These are phyloP conservation scores for Tyto alba DNA, from an alignment of 2,113 vertebrate species.

Conservation along the genomic window DNA sequence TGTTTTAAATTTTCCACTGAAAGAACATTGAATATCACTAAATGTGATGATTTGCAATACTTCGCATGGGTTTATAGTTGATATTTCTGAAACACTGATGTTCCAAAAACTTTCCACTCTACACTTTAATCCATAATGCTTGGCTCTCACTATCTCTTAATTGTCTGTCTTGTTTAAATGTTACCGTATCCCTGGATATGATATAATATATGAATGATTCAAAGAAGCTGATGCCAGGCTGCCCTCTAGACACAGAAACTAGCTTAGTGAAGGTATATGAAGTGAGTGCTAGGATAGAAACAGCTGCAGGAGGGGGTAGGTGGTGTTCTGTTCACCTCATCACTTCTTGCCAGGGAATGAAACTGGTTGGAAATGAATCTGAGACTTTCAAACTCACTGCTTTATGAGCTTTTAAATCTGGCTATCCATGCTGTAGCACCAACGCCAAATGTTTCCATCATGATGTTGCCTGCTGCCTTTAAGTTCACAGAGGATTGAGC, in stretches of 20 bases:
- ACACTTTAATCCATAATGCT: background rate
- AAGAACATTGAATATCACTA: background rate
- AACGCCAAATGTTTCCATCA: background rate
- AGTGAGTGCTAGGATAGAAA: background rate
- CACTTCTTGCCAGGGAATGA: background rate
- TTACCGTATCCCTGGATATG: background rate
- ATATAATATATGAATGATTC: background rate
- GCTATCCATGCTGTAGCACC: background rate
- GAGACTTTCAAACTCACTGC: background rate
- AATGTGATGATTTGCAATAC: background rate
- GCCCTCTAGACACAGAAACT: constrained; percentile 39
- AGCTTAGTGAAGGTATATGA: background rate
- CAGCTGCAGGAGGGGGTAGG: background rate
- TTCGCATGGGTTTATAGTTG: background rate
- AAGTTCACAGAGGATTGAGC: background rate
- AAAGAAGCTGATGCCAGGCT: constrained; percentile 24
- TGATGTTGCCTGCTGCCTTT: background rate
- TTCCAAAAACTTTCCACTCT: background rate
- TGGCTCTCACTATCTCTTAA: background rate
- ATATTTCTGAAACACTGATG: background rate
- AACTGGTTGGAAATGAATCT: background rate
- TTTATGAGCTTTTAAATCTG: background rate
- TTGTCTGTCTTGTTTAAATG: background rate
- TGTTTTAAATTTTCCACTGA: background rate
- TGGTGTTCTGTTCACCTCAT: background rate